Evolutionary conservation across 2,797 vertebrate genomes (phyloP).

Genomic region (Sebastes miniatus): DNA sequence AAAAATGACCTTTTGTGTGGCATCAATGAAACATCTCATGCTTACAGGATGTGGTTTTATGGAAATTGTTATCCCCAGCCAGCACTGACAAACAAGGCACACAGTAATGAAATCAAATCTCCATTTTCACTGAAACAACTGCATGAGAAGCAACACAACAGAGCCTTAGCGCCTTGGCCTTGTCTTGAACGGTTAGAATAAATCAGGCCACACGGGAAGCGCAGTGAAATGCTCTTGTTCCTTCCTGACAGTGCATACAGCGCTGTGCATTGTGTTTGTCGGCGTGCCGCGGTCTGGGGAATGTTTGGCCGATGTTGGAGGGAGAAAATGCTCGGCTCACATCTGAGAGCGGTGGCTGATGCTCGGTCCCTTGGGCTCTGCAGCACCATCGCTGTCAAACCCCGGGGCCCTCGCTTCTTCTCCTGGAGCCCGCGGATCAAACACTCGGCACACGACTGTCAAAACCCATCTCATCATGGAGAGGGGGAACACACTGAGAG

Average conservation of each 20-base stretch:
- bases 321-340: slow-evolving; percentile 35
- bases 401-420: slow-evolving; percentile 34
- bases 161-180: background rate
- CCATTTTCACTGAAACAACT: slow-evolving; percentile 21
- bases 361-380: slow-evolving; percentile 35
- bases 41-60: slow-evolving; percentile 25
- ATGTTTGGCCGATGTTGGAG: slow-evolving; percentile 21
- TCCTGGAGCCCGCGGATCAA: slow-evolving; percentile 45
- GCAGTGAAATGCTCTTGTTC: slow-evolving; percentile 38
- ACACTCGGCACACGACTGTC: slow-evolving; percentile 55
- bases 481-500: slow-evolving; percentile 23
- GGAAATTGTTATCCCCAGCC: slow-evolving; percentile 3
- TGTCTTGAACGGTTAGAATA: slow-evolving; percentile 48
- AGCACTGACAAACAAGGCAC: slow-evolving; percentile 16
- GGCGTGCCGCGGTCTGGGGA: slow-evolving; percentile 23
- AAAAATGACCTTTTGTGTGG: background rate
- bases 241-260: slow-evolving; percentile 37
- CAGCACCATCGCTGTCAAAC: slow-evolving; percentile 44
- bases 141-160: slow-evolving; percentile 3
- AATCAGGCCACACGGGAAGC: slow-evolving; percentile 30
- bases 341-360: slow-evolving; percentile 45
- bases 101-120: slow-evolving; percentile 27
- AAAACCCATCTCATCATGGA: slow-evolving; percentile 37
- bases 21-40: slow-evolving; percentile 10
- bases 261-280: slow-evolving; percentile 21